These are phyloP conservation scores for Burhinus oedicnemus DNA, from an alignment of 2,113 vertebrate genomes.

Conservation along the genomic window DNA sequence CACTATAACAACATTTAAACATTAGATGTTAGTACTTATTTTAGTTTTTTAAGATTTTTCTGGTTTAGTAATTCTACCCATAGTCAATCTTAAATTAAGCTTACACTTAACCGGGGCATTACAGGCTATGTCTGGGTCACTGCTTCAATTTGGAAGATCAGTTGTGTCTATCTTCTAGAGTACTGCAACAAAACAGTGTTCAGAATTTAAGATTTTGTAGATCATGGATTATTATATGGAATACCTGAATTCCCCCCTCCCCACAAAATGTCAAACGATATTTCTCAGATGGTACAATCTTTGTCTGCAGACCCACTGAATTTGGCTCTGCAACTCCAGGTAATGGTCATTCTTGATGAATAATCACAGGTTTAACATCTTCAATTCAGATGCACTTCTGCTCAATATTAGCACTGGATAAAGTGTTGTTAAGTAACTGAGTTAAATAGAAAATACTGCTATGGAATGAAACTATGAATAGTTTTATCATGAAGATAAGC, in stretches of 20 bases:
- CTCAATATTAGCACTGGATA: neutral
- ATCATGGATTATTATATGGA: neutral
- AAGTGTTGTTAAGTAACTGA: neutral
- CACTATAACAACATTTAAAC: neutral
- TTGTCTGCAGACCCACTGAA: neutral
- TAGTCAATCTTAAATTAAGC: neutral
- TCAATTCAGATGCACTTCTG: neutral
- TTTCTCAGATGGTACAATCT: neutral
- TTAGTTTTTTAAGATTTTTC: neutral
- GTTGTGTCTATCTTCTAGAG: neutral
- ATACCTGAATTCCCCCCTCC: neutral
- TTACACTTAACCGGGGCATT: neutral
- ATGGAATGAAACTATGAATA: neutral
- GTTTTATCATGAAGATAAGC: neutral
- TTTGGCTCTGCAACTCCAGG: neutral
- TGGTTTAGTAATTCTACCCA: neutral
- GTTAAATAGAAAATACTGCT: neutral
- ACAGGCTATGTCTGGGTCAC: neutral
- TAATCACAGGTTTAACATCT: neutral
- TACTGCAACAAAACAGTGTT: neutral
- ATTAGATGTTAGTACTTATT: neutral
- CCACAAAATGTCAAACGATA: neutral
- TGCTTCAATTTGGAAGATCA: neutral
- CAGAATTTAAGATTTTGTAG: neutral
- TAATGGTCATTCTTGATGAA: neutral